Base-by-base conservation (phyloP, 2,113 vertebrate species). In the Colistium nudipinnis region DNA sequence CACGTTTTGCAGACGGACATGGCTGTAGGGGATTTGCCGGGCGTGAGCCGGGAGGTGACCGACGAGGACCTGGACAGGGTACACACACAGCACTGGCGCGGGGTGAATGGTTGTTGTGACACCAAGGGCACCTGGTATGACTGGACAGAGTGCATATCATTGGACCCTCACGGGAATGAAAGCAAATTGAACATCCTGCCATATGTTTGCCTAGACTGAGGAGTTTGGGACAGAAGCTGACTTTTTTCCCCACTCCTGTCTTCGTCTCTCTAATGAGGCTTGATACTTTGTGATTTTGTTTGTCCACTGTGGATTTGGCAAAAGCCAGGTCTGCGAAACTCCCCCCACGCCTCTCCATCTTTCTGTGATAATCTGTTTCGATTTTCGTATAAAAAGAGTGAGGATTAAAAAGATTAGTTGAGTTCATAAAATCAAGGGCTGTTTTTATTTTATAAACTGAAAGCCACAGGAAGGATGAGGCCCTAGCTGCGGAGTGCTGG, bases 201-300 rank as follows among this genome's bases (percentile, higher is more conserved):
- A 93, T 99, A 99, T 33, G 94, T 98, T 94, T 98, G 95, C 94
- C 92, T 98, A 93, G 98, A 99, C 94, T 99, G 94, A 99, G 82
- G 56, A 93, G 0, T 93, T 93, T 11, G 92, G 93, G 62, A 74
- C 55, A 90, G 93, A 68, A 92, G 92, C 91, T 80, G 93, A 94
- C 10, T 91, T 95, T 75, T 94, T 87, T n/a, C n/a, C n/a, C 76
- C 92, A 94, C 45, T 91, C 93, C 7, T 90, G 91, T 68, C 73
- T 92, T 36, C 82, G 76, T 76, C 78, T 77, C 78, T 31, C 20
- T 41, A 20, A 41, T 45, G 78, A 91, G 78, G 74, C 36, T 0
- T 72, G 52, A 78, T 62, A 52, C 41, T 80, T 89, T 80, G 76
- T 83, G 85, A 85, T 83, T 87, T 79, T 93, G 67, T 90, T 83